These are phyloP conservation scores for Epinephelus coioides DNA, from an alignment of 2,797 vertebrate species.

Conservation along the genomic window DNA sequence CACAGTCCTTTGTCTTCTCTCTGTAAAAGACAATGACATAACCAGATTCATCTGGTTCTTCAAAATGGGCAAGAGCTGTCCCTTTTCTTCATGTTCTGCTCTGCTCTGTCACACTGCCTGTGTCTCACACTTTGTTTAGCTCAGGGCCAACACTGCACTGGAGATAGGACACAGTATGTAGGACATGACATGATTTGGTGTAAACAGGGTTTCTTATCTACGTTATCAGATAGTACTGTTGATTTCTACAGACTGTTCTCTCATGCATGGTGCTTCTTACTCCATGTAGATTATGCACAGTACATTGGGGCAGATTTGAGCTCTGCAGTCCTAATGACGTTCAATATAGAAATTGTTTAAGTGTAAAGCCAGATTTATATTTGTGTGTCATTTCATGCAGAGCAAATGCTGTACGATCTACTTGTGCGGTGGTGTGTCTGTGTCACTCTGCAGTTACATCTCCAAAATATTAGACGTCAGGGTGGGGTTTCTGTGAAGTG, in stretches of 20 bases:
- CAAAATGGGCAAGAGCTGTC: slow-evolving; percentile 1
- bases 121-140: slow-evolving; percentile 23
- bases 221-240: background rate
- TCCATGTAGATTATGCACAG: background rate
- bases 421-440: too few relatives aligned
- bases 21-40: background rate
- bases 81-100: background rate
- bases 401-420: too few relatives aligned
- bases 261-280: background rate
- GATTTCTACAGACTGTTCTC: background rate
- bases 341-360: background rate
- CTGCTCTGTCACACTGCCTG: background rate
- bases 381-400: too few relatives aligned
- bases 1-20: background rate
- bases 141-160: background rate
- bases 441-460: too few relatives aligned
- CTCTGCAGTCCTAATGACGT: background rate
- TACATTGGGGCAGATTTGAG: background rate
- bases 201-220: background rate
- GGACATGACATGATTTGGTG: background rate
- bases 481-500: too few relatives aligned
- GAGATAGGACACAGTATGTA: background rate
- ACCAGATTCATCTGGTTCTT: background rate
- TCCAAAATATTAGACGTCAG: too few relatives aligned
- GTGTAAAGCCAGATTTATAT: too few relatives aligned